Conservation (phyloP, 2,888 invertebrate genomes). For the Tortrix viridana region DNA sequence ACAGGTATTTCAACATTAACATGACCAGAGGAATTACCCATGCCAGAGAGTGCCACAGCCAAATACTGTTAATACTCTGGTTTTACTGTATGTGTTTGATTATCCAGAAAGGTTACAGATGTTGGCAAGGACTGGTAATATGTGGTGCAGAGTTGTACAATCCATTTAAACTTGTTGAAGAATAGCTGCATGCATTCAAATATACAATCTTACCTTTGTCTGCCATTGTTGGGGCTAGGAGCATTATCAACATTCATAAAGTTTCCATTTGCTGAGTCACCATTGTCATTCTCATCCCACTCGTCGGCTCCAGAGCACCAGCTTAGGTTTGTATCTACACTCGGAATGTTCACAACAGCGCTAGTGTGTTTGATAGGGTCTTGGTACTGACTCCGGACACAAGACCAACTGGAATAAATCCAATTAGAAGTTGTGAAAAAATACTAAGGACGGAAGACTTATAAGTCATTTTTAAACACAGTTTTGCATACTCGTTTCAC, state of each 20-base stretch:
- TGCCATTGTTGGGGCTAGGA: constrained; percentile 68
- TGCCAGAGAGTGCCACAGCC: too few species aligned
- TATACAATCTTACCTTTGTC: constrained; percentile 71
- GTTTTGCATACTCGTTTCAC: too few species aligned
- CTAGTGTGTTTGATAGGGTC: constrained; percentile 73
- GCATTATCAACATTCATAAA: constrained; percentile 84
- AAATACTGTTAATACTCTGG: too few species aligned
- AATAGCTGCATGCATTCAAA: too few species aligned
- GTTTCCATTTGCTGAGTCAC: constrained; percentile 90
- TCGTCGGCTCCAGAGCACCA: constrained; percentile 93
- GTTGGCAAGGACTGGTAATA: too few species aligned
- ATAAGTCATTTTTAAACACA: too few species aligned
- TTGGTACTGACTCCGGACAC: constrained; percentile 88
- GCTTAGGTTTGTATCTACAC: constrained; percentile 70
- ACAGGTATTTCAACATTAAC: too few species aligned
- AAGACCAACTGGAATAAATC: constrained; percentile 87
- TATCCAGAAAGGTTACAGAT: too few species aligned
- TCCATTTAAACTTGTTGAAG: too few species aligned
- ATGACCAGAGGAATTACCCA: too few species aligned
- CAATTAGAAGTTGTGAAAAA: background rate
- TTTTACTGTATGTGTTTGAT: too few species aligned
- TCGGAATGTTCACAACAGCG: constrained; percentile 64
- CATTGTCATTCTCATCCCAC: constrained; percentile 85
- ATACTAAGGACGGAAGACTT: background rate
- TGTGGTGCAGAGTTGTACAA: too few species aligned